Conservation (phyloP, 2,113 vertebrate species). For the Verasper variegatus region DNA sequence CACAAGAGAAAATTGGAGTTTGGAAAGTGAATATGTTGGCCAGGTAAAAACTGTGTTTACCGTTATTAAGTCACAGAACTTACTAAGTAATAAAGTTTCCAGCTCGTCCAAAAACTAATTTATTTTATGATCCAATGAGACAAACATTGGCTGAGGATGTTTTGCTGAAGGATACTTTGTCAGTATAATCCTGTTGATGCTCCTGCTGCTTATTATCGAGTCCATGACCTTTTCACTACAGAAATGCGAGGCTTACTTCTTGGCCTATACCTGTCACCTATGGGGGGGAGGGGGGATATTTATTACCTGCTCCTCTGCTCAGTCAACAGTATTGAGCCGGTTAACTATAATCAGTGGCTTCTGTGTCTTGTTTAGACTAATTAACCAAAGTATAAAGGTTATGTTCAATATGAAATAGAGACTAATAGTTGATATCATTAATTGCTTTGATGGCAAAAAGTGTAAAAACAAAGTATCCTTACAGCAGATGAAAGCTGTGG, state of each 20-base stretch:
- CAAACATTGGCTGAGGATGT: not conserved
- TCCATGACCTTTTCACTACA: conserved; percentile 50
- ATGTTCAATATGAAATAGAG: not conserved
- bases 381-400: conserved; percentile 14
- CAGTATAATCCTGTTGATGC: conserved; percentile 14
- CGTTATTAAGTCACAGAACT: not conserved
- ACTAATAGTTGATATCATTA: not conserved
- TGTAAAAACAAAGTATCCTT: too few relatives aligned
- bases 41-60: too few relatives aligned
- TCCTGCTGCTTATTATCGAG: conserved; percentile 24
- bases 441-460: not conserved
- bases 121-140: not conserved
- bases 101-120: not conserved
- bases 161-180: conserved; percentile 22
- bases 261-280: conserved; percentile 11
- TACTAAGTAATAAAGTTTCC: not conserved
- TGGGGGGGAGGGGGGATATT: conserved; percentile 14
- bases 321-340: conserved; percentile 13
- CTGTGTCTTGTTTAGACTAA: not conserved
- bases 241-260: conserved; percentile 5
- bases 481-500: conserved; percentile 2
- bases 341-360: conserved; percentile 24
- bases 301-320: conserved; percentile 15
- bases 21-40: too few relatives aligned
- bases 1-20: too few relatives aligned